phyloP scores from a whole-genome alignment of 2,888 invertebrate species.

The Formica aserva region DNA sequence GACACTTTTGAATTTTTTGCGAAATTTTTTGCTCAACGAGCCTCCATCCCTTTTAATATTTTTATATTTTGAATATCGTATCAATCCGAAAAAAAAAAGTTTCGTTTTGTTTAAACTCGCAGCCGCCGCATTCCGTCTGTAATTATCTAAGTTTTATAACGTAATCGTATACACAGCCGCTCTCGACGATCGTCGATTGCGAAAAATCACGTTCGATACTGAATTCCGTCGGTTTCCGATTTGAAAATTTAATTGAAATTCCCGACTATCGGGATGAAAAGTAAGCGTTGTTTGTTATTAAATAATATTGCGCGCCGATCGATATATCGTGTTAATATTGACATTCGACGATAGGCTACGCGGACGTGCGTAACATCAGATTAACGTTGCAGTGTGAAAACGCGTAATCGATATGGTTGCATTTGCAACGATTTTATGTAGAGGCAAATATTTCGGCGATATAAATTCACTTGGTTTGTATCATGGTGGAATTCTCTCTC shows the following conservation, averaged over 20 bases:
- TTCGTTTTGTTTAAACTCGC: background rate
- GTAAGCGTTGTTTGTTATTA: conserved; percentile 57
- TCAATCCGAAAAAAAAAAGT: background rate
- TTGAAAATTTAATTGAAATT: conserved; percentile 55
- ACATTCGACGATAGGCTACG: conserved; percentile 55
- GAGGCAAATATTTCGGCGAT: conserved; percentile 39
- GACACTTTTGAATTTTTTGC: background rate
- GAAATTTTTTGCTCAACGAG: background rate
- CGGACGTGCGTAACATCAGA: conserved; percentile 56
- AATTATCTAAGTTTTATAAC: conserved; percentile 16
- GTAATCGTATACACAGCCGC: conserved; percentile 1
- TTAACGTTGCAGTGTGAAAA: conserved; percentile 56
- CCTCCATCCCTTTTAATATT: background rate
- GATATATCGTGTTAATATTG: conserved; percentile 54
- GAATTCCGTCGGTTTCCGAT: conserved; percentile 26
- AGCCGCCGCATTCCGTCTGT: background rate
- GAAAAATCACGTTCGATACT: conserved; percentile 39
- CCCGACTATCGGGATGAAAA: conserved; percentile 45
- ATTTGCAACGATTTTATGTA: conserved; percentile 49
- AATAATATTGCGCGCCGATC: conserved; percentile 47
- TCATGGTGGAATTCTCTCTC: background rate
- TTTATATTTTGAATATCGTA: background rate
- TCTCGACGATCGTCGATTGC: conserved; percentile 29
- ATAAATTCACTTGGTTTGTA: conserved; percentile 42
- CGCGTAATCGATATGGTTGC: conserved; percentile 54